Base-by-base conservation (phyloP, 37 sponge, comb jelly and placozoan species). In the Beroe forskalii region DNA sequence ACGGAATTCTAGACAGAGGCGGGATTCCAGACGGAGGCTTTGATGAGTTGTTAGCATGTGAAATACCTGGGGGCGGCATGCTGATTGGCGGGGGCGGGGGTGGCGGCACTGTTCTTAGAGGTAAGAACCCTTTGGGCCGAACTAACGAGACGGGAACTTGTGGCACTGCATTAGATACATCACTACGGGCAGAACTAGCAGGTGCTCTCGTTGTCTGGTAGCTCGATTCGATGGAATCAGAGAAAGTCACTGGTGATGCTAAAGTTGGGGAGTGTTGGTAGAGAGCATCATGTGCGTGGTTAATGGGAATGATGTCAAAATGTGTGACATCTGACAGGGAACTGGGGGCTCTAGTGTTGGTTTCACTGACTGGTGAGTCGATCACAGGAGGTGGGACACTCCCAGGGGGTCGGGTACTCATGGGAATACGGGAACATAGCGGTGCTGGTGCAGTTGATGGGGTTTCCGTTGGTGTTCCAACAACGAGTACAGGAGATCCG, bases 121-220 rank as follows among this genome's bases (percentile, higher is more conserved):
- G 66, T 8, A 63, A 30, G 66, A 63, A 63, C 25, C 66, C 66
- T 63, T 63, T 63, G 20, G 66, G 66, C 25, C 66, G 66, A 3
- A 63, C 25, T 30, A 63, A 28, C 14, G 66, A 28, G 66, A 63
- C 25, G 25, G 66, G 66, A 19, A 55, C 17, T 55, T 55, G 60
- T 19, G 60, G 60, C 20, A 63, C 66, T 28, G 28, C 25, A 30
- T 63, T 63, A 63, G 28, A 63, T 28, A 63, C n/a, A 63, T 63
- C 66, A 24, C 20, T 20, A 19, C n/a, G 20, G 25, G 24, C 25
- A 4, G 20, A 3, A n/a, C n/a, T n/a, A n/a, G n/a, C n/a, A n/a
- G n/a, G n/a, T n/a, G n/a, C n/a, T n/a, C n/a, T n/a, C n/a, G n/a
- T n/a, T n/a, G n/a, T n/a, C n/a, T n/a, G n/a, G n/a, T n/a, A n/a